Evolutionary conservation across 2,113 vertebrate species (phyloP).

Genomic region (Ciconia boyciana): DNA sequence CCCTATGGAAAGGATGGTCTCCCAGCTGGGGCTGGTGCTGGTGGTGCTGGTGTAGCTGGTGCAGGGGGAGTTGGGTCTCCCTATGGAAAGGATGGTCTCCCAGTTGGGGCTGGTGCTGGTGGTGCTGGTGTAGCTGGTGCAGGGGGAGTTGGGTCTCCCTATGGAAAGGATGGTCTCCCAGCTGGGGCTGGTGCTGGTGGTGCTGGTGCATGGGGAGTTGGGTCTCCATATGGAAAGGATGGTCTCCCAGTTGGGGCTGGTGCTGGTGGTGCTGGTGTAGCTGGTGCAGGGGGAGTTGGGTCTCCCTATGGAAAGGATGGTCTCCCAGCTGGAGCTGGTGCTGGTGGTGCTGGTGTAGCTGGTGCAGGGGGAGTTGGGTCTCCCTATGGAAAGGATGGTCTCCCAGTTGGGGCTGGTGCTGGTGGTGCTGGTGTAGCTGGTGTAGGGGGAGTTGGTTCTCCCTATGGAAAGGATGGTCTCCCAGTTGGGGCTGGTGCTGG

Average conservation of each 20-base stretch:
- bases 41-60: too few species aligned
- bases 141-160: not conserved
- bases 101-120: not conserved
- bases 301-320: too few species aligned
- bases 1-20: not conserved
- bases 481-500: fast-evolving
- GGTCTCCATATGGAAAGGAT: too few species aligned
- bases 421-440: not conserved
- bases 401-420: fast-evolving
- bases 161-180: not conserved
- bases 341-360: too few species aligned
- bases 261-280: too few species aligned
- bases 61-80: fast-evolving
- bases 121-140: too few species aligned
- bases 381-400: not conserved
- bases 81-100: not conserved
- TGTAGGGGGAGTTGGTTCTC: not conserved
- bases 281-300: too few species aligned
- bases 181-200: not conserved
- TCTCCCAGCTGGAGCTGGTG: too few species aligned
- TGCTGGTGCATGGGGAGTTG: too few species aligned
- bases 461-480: not conserved
- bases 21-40: fast-evolving
- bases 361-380: fast-evolving
- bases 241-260: too few species aligned